A percentile compares a stretch with the other conserved stretches of the same genome.
phyloP scores from a whole-genome alignment of 2,888 invertebrate species.

The Drosophila pseudotalamancana region DNA sequence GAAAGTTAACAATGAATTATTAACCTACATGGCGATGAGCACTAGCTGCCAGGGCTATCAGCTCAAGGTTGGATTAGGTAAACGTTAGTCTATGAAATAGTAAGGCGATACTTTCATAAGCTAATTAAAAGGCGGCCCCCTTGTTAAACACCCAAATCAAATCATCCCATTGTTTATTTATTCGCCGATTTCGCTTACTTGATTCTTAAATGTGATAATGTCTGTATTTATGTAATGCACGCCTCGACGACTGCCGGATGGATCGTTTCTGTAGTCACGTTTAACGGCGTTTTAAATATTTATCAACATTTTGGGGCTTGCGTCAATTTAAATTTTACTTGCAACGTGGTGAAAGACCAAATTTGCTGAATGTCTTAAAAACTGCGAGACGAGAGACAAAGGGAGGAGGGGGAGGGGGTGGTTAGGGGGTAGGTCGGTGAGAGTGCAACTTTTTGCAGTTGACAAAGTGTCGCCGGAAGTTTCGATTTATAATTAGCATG shows the following conservation, averaged over 20 bases:
- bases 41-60: no score
- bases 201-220: not conserved
- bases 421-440: not conserved
- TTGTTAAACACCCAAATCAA: no score
- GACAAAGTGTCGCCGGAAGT: constrained; percentile 77
- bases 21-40: no score
- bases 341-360: constrained; percentile 36
- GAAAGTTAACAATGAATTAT: no score
- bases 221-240: not conserved
- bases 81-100: no score
- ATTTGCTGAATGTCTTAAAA: constrained; percentile 62
- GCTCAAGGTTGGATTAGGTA: not conserved
- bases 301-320: constrained; percentile 10
- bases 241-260: not conserved
- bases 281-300: constrained; percentile 36
- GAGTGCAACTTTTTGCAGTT: constrained; percentile 59
- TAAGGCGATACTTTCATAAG: no score
- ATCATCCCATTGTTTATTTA: not conserved
- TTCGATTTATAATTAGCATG: constrained; percentile 80
- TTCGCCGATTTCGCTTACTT: not conserved
- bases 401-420: not conserved
- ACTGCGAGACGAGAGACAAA: constrained; percentile 26
- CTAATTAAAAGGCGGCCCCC: not conserved
- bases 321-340: constrained; percentile 65
- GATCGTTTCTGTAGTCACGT: not conserved